Base-by-base conservation (phyloP, 30 jellyfish, hydroid and myxozoan species). In the Chrysaora quinquecirrha region DNA sequence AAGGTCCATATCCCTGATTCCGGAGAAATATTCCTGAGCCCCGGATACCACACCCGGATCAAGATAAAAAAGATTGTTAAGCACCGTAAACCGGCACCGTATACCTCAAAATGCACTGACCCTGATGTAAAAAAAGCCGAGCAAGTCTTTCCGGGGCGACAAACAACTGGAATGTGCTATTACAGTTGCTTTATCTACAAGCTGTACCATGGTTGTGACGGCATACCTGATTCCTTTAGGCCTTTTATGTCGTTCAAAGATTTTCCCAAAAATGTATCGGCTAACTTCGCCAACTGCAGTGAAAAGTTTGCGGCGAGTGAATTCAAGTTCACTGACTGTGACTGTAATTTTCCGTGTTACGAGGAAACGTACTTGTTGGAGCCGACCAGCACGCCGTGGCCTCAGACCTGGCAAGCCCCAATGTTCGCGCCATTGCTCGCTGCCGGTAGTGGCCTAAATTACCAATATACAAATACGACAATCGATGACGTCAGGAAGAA, bases 41-140 rank as follows among this genome's bases (percentile, higher is more conserved):
- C 75, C 16, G 87, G 87, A 16, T 76, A 12, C 22, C 77, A 76
- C 87, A 76, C 78, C 24, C 87, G 49, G 34, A 30, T 76, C 47
- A 22, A 52, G 33, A 3, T 76, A 10, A 60, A 56, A 56, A 76
- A 76, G 31, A 46, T 28, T 7, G 34, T 32, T 12, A 20, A 2
- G 20, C 64, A 34, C 14, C 87, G 87, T 27, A 43, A 22, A 30
- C 77, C 87, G 21, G 14, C 30, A 1, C 87, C 87, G 25, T 76
- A 30, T 46, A 43, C 87, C 9, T 76, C 87, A 7, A 34, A 58
- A 14, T 76, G 87, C 38, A 48, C 16, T 12, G 32, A 76, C 21
- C 60, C 28, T 2, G 69, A 34, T 27, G 43, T 20, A 0, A 68
- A 54, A n/a, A 19, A 21, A 19, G 19, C 18, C 69, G 4, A 12